Conservation (phyloP, 2,113 vertebrate genomes). For the Nibea coibor region DNA sequence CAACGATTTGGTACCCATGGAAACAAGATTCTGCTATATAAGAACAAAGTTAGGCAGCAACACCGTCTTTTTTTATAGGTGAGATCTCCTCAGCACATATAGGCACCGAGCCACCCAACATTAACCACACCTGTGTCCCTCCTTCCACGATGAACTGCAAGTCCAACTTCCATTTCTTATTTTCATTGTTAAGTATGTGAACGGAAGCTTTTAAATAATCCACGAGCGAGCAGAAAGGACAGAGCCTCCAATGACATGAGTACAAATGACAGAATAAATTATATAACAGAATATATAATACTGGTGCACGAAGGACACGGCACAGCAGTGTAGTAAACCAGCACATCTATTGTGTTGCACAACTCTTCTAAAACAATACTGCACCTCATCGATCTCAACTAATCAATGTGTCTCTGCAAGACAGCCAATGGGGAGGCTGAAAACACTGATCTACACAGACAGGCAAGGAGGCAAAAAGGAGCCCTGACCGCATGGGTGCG, state of each 20-base stretch:
- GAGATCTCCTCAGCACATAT: constrained; percentile 45
- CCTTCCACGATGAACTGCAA: not conserved
- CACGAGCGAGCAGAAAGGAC: not conserved
- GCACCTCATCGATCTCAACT: constrained; percentile 65
- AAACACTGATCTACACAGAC: constrained; percentile 60
- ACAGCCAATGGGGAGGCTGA: constrained; percentile 47
- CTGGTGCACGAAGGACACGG: constrained; percentile 1
- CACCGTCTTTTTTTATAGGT: constrained; percentile 63
- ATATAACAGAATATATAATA: not conserved
- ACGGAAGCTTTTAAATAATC: not conserved
- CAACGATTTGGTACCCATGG: constrained; percentile 81
- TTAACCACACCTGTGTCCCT: not conserved
- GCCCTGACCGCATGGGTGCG: constrained; percentile 23
- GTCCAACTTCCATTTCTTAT: not conserved
- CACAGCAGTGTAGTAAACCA: constrained; percentile 24
- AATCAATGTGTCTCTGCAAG: constrained; percentile 68
- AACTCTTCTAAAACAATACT: constrained; percentile 69
- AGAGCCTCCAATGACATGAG: constrained; percentile 2
- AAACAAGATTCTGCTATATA: constrained; percentile 77
- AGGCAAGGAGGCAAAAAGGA: constrained; percentile 44
- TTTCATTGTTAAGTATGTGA: not conserved
- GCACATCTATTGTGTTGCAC: constrained; percentile 39
- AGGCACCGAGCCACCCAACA: constrained; percentile 17
- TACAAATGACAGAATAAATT: constrained; percentile 16
- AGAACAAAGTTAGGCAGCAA: constrained; percentile 68